Evolutionary conservation across 1,140 invertebrate genomes (phyloP), one percentile per base, ranked within the genome.

Genomic region (Oncopeltus fasciatus): DNA sequence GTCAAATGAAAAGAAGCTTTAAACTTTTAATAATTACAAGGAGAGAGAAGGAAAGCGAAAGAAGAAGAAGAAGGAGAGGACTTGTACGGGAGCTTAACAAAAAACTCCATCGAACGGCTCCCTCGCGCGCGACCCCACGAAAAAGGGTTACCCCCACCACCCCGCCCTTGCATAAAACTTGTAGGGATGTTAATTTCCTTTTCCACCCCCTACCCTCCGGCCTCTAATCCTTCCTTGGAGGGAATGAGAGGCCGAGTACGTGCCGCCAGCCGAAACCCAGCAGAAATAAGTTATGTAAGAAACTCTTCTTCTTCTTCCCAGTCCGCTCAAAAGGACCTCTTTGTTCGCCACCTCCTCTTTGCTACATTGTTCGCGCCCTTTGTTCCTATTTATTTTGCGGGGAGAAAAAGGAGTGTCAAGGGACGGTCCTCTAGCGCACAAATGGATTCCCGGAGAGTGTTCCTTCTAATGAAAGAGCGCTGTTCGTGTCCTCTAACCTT

Each of bases 161-260:
- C 24, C 49, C 26, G 21, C 21, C 20, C 49, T 24, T 53, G 49
- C 49, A 53, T 53, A 53, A 53, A 53, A 53, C 49, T 53, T 53
- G 49, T 53, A 53, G 49, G 49, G 49, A 53, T 53, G 49, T 53
- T 53, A 53, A 53, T 53, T 53, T 53, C 49, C 49, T 53, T 38
- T 14, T 38, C 31, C n/a, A n/a, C n/a, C n/a, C n/a, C n/a, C n/a
- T n/a, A n/a, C n/a, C 31, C 31, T 38, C 14, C 18, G 49, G 20
- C 21, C 20, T 53, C 49, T 53, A 53, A 53, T 46, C 44, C 44
- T 46, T 38, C 31, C 31, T 14, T 14, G 31, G 14, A 38, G 5
- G 31, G 14, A 14, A 38, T 38, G n/a, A n/a, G 31, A 38, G 14
- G 18, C 49, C 24, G 20, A 21, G 49, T 53, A 53, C 49, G 49